Base-by-base conservation (phyloP, 2,113 vertebrate species). In the Psittacula cyanocephala region DNA sequence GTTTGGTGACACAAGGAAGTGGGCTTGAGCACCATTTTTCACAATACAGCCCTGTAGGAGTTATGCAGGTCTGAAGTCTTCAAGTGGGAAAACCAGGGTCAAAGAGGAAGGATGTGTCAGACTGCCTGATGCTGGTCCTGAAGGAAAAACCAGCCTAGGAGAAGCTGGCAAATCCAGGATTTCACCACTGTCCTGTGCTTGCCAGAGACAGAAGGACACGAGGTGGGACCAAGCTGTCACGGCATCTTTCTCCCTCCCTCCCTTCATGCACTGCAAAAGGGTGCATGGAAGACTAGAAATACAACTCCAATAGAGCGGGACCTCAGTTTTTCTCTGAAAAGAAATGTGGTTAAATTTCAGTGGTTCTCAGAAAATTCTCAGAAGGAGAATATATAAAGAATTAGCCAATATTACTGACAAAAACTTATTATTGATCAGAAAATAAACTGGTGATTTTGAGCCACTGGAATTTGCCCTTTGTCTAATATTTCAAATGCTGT, bases 361-460 rank as follows among this genome's bases (percentile, higher is more conserved):
- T 19, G 41, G 44, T 63, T 59, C 20, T 59, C 33, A 59, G 55
- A 59, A 59, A 59, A 59, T 23, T 13, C 55, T n/a, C 55, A 59
- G 68, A 86, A 86, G 29, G 12, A 60, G 46, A 65, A 70, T 16
- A 12, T 33, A 49, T 4, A 44, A 29, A 60, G 17, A 29, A 78
- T 47, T 68, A 44, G 13, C 65, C 64, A 78, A 5, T 41, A 31
- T 43, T 46, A 70, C 17, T 53, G 27, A 74, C 28, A 65, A 67
- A 41, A 59, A 3, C 0, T 0, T 62, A 63, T 10, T 33, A 41
- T 14, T 49, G 3, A 10, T 41, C 37, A 74, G 53, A 12, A 37
- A 65, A 82, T 46, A 46, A 27, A 25, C 0, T 1, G 0, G 11
- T 27, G 13, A 74, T 85, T 47, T 43, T 67, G 8, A 94, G 57